These are phyloP conservation scores for Melikaiella ostensackeni DNA, from an alignment of 2,888 invertebrate genomes.

Conservation along the genomic window DNA sequence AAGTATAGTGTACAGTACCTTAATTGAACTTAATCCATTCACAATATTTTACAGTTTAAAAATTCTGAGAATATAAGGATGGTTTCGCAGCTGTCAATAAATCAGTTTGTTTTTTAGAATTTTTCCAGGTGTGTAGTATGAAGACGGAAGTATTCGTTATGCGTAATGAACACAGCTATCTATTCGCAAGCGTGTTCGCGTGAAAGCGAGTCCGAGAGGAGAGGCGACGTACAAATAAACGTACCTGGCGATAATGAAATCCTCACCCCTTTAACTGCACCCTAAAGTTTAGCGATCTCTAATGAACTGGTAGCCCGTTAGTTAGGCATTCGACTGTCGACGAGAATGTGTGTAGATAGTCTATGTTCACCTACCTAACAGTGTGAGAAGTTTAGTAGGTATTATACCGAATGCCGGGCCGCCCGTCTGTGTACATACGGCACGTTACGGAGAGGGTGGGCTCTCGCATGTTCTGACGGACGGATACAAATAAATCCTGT, in stretches of 20 bases:
- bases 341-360: constrained; percentile 1
- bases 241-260: constrained; percentile 59
- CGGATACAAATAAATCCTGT: constrained; percentile 28
- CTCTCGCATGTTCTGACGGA: neutral
- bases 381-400: constrained; percentile 22
- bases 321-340: constrained; percentile 55
- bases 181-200: neutral
- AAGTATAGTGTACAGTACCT: too few relatives aligned
- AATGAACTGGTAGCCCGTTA: constrained; percentile 69
- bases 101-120: too few relatives aligned
- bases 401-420: constrained; percentile 26
- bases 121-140: neutral
- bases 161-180: constrained; percentile 13
- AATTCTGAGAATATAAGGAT: too few relatives aligned
- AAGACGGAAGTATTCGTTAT: neutral
- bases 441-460: neutral
- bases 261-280: constrained; percentile 59
- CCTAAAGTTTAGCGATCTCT: constrained; percentile 70
- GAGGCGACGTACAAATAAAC: constrained; percentile 44
- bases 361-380: constrained; percentile 16
- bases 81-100: too few relatives aligned
- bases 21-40: too few relatives aligned
- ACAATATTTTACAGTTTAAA: too few relatives aligned
- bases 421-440: constrained; percentile 5
- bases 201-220: constrained; percentile 28